Percentiles rank a stretch among this genome's conserved stretches.
Evolutionary conservation across 2,888 invertebrate species (phyloP).

Genomic region (Metellina segmentata): DNA sequence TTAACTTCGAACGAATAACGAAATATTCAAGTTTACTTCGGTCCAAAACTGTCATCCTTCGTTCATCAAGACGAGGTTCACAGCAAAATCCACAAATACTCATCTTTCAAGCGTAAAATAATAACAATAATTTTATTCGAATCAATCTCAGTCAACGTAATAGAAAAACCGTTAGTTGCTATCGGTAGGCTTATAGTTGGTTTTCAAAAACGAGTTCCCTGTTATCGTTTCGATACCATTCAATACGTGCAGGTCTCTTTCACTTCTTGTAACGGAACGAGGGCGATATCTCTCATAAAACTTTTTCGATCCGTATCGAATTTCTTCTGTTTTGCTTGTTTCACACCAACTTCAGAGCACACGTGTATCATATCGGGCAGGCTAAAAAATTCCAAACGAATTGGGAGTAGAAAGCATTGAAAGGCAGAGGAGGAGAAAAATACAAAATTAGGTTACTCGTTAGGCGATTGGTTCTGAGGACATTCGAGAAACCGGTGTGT

Average conservation of each 20-base stretch:
- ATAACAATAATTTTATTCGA: conserved; percentile 1
- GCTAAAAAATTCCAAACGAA: conserved; percentile 4
- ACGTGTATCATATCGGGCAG: conserved; percentile 4
- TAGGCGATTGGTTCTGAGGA: conserved; percentile 33
- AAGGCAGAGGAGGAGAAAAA: background rate
- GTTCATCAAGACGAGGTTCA: background rate
- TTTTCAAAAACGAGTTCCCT: no score
- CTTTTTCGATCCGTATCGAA: background rate
- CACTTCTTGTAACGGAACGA: background rate
- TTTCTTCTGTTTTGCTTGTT: background rate
- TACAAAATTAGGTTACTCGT: conserved; percentile 49
- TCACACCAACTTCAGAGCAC: background rate
- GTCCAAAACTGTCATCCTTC: background rate
- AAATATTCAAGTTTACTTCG: background rate
- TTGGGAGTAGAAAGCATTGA: background rate
- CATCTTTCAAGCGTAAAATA: background rate
- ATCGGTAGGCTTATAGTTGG: background rate
- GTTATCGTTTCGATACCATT: no score
- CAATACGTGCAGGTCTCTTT: no score
- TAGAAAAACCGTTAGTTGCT: background rate
- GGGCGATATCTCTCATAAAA: background rate
- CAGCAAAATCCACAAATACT: background rate
- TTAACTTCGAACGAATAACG: no score
- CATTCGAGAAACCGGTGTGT: conserved; percentile 28
- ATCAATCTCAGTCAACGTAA: background rate